These are phyloP conservation scores for Drosophila watanabei DNA, from an alignment of 1,140 invertebrate species.

Conservation along the genomic window DNA sequence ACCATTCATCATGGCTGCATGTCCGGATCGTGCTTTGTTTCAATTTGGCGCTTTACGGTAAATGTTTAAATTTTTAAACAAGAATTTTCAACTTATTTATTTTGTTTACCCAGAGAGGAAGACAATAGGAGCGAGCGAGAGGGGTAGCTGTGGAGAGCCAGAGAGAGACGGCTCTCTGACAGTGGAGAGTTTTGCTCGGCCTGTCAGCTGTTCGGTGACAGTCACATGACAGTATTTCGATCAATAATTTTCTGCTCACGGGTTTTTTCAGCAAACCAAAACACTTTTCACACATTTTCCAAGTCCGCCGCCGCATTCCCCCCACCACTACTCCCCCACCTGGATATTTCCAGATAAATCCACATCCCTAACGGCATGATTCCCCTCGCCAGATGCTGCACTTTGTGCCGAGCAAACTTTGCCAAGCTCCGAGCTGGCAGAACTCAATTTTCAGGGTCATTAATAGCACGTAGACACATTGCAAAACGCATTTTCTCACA, in stretches of 20 bases:
- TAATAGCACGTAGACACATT: conserved; percentile 38
- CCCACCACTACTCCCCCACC: not conserved
- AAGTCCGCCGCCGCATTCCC: not conserved
- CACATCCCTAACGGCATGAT: not conserved
- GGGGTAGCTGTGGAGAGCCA: conserved; percentile 20
- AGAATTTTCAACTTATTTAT: conserved; percentile 39
- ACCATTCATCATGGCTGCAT: conserved; percentile 19
- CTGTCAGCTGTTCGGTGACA: conserved; percentile 79
- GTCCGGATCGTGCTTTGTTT: conserved; percentile 24
- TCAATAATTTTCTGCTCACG: conserved; percentile 82
- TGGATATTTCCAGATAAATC: conserved; percentile 28
- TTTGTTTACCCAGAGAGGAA: conserved; percentile 69
- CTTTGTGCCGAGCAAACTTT: not conserved
- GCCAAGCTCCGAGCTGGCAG: not conserved
- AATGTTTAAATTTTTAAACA: conserved; percentile 42
- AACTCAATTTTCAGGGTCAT: conserved; percentile 71
- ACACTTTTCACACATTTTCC: conserved; percentile 58
- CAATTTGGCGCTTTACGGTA: conserved; percentile 36
- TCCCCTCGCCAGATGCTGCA: conserved; percentile 11
- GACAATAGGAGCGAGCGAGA: conserved; percentile 11
- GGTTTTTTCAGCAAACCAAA: conserved; percentile 65
- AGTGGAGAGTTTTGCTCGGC: conserved; percentile 58
- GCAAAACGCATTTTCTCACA: conserved; percentile 20
- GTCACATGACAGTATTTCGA: conserved; percentile 82
- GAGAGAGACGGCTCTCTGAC: conserved; percentile 11